Evolutionary conservation across 2,113 vertebrate species (phyloP), one percentile per base, ranked within the genome.

Genomic region (Variabilichromis moorii): DNA sequence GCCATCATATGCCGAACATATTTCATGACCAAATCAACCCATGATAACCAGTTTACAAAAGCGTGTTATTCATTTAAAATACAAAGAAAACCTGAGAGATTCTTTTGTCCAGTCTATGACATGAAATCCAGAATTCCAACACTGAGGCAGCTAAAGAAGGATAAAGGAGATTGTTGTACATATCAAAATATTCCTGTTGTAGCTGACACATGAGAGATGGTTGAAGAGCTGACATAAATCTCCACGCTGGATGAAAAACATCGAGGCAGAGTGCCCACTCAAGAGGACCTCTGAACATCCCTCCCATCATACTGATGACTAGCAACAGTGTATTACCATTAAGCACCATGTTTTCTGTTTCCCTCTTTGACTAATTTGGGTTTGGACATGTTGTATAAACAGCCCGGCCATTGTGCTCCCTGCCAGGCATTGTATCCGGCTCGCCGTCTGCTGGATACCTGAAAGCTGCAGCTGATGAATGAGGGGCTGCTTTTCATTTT

Each of bases 401-500:
- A 57, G 6, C 9, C 2, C 50, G 35, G 59, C 54, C 26, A 57
- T 78, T 86, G 84, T 80, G 83, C 40, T 73, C n/a, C 54, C 83
- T 37, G 61, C 57, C 73, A 63, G 55, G 51, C 50, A 66, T 88
- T 92, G 55, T 83, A 45, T 54, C 66, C 3, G n/a, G 31, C 55
- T 63, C 37, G 12, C 21, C 40, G 53, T 66, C 79, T 57, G 83
- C 42, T 19, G 12, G 63, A 47, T 31, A 51, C 51, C 82, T 81
- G 71, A 91, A 83, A 85, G 81, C 66, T 14, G 21, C 6, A n/a
- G 66, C 1, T 86, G 80, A 91, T 89, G 61, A 91, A 86, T 71
- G 83, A 90, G 51, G 68, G 47, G 14, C 76, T 61, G 83, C 37
- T 85, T 68, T 90, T 89, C 54, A 94, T 89, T 89, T 59, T 80